Conservation (phyloP, 2,888 invertebrate genomes). For the Drosophila pseudotakahashii region DNA sequence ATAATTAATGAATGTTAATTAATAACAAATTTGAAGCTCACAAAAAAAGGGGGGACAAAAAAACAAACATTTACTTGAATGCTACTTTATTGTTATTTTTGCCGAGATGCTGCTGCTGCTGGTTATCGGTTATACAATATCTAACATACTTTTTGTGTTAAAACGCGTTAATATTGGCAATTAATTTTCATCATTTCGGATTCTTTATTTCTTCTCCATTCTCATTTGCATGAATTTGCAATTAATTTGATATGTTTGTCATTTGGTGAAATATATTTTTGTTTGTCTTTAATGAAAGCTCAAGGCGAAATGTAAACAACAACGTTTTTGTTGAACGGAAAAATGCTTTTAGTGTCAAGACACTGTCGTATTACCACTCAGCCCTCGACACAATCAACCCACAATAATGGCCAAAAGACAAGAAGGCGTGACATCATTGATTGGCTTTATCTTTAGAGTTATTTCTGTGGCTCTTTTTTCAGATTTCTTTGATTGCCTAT, state of each 20-base stretch:
- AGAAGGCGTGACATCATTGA: conserved; percentile 72
- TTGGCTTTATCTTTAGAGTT: conserved; percentile 40
- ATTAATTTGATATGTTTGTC: conserved; percentile 73
- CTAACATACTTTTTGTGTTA: conserved; percentile 66
- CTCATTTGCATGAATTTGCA: conserved; percentile 76
- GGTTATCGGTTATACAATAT: conserved; percentile 47
- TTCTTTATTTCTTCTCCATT: conserved; percentile 48
- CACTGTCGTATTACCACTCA: conserved; percentile 34
- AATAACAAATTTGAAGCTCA: conserved; percentile 69
- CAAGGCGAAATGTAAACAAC: conserved; percentile 73
- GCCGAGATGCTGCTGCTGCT: conserved; percentile 20
- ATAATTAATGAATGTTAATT: conserved; percentile 73
- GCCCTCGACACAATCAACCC: conserved; percentile 51
- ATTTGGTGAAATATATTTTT: conserved; percentile 64
- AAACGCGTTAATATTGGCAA: conserved; percentile 73
- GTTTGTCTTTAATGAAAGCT: conserved; percentile 63
- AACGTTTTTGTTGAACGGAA: conserved; percentile 44
- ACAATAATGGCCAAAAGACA: conserved; percentile 63
- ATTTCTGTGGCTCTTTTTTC: conserved; percentile 7
- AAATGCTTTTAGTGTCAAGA: conserved; percentile 69
- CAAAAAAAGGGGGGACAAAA: conserved; percentile 25
- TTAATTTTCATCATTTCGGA: conserved; percentile 66
- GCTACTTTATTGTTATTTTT: conserved; percentile 36
- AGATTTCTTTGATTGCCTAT: conserved; percentile 11
- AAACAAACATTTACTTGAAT: conserved; percentile 53